Evolutionary conservation across 2,797 vertebrate species (phyloP).

Genomic region (Anniella stebbinsi): DNA sequence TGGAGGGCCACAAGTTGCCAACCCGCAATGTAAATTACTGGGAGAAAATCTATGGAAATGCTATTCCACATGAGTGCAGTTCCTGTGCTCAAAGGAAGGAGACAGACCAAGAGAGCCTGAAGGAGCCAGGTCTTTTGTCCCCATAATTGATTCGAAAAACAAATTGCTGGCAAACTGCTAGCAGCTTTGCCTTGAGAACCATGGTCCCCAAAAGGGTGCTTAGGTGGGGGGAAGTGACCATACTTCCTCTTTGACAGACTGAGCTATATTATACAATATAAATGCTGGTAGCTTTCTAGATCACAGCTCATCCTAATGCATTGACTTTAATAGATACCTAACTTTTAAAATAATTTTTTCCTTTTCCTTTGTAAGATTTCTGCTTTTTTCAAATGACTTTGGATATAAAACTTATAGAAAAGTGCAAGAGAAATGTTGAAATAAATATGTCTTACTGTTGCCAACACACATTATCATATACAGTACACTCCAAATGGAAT

Average conservation of each 20-base stretch:
- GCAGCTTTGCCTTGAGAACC: background rate
- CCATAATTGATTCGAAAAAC: background rate
- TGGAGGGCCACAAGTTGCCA: too few relatives aligned
- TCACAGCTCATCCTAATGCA: background rate
- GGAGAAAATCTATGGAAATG: background rate
- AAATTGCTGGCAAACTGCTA: background rate
- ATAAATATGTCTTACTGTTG: background rate
- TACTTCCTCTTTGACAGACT: background rate
- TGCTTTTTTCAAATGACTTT: background rate
- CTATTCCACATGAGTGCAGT: background rate
- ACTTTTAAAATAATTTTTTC: background rate
- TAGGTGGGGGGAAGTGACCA: background rate
- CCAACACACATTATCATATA: background rate
- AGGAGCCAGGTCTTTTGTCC: background rate
- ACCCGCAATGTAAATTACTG: too few relatives aligned
- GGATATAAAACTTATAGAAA: background rate
- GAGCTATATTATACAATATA: background rate
- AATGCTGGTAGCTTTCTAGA: background rate
- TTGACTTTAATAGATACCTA: background rate
- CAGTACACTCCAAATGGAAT: background rate
- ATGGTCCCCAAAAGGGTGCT: too few relatives aligned
- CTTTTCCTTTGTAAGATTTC: background rate
- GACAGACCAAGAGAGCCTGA: background rate
- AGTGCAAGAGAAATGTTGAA: background rate
- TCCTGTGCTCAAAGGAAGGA: background rate